Base-by-base conservation (phyloP, 2,888 invertebrate species). In the Eurytoma californica region DNA sequence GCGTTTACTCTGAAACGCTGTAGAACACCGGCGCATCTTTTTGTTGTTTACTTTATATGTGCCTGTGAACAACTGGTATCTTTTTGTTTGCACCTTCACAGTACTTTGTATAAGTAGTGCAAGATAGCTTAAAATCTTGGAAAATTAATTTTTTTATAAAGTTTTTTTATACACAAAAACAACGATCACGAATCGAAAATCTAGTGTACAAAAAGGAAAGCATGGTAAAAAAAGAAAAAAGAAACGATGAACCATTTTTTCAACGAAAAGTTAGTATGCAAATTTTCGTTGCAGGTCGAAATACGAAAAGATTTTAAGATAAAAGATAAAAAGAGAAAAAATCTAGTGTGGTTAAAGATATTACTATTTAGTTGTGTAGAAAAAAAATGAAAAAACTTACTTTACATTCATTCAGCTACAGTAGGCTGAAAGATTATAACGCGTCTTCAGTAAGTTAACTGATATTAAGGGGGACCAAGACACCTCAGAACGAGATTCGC, bases 81-180 rank as follows among this genome's bases (percentile, higher is more conserved):
- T 74, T 58, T 67, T 72, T 63, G 39, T 75, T 77, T 74, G 51
- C 72, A 72, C 67, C 55, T 80, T 70, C 18, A 60, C 24, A 75
- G 47, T 76, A 73, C 55, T 77, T 57, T 69, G 28, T 70, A 65
- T 70, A 73, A 65, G 60, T 74, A 77, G 74, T 80, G 57, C 49
- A 77, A 66, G 60, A 67, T 67, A 75, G 55, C 80, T 78, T 80
- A 78, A 80, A 80, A 80, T 80, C 78, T 80, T 80, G 80, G 47
- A 80, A 80, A 80, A 80, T 78, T 80, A 70, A 80, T 78, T 78
- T 80, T 80, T 77, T 69, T 68, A 69, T 28, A 55, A 63, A 74
- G 47, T 53, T 66, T 20, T 73, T 61, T n/a, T 61, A 3, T 61
- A 63, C n/a, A 51, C 3, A 68, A 18, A 3, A 68, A 57, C 16